A percentile compares a stretch with the other conserved stretches of the same genome.
phyloP scores from a whole-genome alignment of 2,888 invertebrate genomes.

The Lasius fuliginosus region DNA sequence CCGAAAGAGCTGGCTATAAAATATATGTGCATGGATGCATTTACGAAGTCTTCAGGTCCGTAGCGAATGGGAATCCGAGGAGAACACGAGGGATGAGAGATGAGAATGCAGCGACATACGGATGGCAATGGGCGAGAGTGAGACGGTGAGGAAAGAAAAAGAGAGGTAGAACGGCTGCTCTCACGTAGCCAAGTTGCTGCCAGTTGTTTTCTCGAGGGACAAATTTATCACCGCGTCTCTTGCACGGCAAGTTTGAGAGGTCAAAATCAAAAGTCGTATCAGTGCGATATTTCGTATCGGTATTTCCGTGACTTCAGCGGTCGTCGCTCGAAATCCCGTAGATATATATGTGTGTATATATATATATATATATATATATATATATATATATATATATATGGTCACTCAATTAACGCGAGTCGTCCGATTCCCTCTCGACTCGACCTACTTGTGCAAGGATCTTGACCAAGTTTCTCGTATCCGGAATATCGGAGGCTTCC shows the following conservation, averaged over 20 bases:
- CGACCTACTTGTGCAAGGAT: constrained; percentile 61
- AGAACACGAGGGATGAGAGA: constrained; percentile 61
- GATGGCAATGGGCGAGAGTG: constrained; percentile 3
- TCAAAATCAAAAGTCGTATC: constrained; percentile 63
- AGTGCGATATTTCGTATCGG: constrained; percentile 39
- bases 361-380: neutral
- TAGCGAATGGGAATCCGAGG: constrained; percentile 47
- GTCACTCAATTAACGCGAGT: constrained; percentile 74
- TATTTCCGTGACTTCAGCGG: constrained; percentile 44
- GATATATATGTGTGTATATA: neutral
- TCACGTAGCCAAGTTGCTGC: constrained; percentile 60
- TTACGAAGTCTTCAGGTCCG: constrained; percentile 72
- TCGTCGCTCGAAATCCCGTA: constrained; percentile 30
- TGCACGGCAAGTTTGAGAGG: constrained; percentile 65
- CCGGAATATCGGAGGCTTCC: constrained; percentile 43
- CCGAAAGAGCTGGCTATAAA: constrained; percentile 78
- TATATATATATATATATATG: neutral
- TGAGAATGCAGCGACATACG: constrained; percentile 50
- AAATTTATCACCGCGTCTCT: constrained; percentile 77
- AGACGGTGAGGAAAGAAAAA: constrained; percentile 17
- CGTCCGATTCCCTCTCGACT: constrained; percentile 45
- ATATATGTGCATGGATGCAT: constrained; percentile 82
- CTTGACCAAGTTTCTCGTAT: constrained; percentile 67
- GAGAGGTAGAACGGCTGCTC: constrained; percentile 28
- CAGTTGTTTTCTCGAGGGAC: constrained; percentile 78